These are phyloP conservation scores for Acrocephalus scirpaceus DNA, from an alignment of 2,797 vertebrate genomes.

Conservation along the genomic window DNA sequence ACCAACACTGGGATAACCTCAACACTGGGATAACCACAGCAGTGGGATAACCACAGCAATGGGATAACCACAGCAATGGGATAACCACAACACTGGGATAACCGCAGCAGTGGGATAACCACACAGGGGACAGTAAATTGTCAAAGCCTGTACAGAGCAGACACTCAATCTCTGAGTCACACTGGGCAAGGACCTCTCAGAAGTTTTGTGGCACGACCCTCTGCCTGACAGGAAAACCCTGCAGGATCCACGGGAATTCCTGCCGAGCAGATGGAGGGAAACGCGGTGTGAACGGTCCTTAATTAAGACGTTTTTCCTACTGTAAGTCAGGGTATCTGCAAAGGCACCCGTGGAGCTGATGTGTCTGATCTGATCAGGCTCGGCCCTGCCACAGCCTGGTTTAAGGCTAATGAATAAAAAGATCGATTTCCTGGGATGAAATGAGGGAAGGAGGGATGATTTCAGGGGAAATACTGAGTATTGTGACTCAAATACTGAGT, in stretches of 20 bases:
- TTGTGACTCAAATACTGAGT: background rate
- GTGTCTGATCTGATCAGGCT: slow-evolving; percentile 26
- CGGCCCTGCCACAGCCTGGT: background rate
- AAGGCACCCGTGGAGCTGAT: background rate
- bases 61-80: no score
- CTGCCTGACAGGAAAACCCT: background rate
- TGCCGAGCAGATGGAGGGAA: slow-evolving; percentile 13
- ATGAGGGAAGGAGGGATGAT: background rate
- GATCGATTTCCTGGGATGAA: slow-evolving; percentile 11
- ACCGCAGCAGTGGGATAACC: no score
- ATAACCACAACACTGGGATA: no score
- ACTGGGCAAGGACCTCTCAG: background rate
- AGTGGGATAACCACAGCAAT: no score
- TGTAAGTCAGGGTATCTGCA: background rate
- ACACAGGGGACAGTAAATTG: rapidly evolving
- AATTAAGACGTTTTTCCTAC: slow-evolving; percentile 59
- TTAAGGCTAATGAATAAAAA: background rate
- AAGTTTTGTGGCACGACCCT: background rate
- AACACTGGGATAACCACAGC: no score
- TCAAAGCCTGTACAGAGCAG: background rate
- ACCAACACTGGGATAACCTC: no score
- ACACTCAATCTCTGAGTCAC: background rate
- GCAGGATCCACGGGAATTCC: background rate
- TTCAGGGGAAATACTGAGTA: slow-evolving; percentile 37
- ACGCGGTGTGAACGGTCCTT: background rate